These are phyloP conservation scores for Siphamia tubifer DNA, from an alignment of 2,113 vertebrate species.

Conservation along the genomic window DNA sequence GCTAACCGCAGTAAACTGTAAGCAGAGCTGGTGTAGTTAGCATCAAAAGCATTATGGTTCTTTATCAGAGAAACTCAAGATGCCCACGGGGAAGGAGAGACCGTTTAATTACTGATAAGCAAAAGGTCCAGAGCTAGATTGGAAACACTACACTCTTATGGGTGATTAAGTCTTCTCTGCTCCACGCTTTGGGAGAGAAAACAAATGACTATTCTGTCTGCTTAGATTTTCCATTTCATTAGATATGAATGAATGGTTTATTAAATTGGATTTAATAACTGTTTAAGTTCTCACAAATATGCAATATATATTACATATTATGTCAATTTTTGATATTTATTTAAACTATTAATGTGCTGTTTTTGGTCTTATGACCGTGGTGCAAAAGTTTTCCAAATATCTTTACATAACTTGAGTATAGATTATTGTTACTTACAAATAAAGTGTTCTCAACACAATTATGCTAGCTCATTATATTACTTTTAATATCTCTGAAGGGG, in stretches of 20 bases:
- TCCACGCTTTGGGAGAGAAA: not conserved
- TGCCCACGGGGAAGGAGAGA: constrained; percentile 27
- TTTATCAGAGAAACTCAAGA: constrained; percentile 64
- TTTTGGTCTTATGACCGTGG: too few relatives aligned
- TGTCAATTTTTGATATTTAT: too few relatives aligned
- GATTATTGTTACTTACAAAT: too few relatives aligned
- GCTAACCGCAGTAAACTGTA: not conserved
- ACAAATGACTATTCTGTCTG: constrained; percentile 1
- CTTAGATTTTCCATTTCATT: not conserved
- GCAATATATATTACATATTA: not conserved
- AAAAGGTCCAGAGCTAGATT: constrained; percentile 30
- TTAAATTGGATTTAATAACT: not conserved
- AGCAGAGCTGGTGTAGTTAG: not conserved
- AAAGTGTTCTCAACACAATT: too few relatives aligned
- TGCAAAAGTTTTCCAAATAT: too few relatives aligned
- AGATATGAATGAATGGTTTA: not conserved
- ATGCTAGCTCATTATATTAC: too few relatives aligned
- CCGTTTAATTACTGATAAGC: constrained; percentile 69
- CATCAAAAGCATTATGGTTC: constrained; percentile 12
- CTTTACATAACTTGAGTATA: too few relatives aligned
- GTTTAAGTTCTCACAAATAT: not conserved
- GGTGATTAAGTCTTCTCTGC: constrained; percentile 33
- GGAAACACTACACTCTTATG: constrained; percentile 37
- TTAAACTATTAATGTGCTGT: too few relatives aligned
- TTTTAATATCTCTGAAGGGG: too few relatives aligned